Evolutionary conservation across 2,113 vertebrate species (phyloP).

Genomic region (Platichthys flesus): DNA sequence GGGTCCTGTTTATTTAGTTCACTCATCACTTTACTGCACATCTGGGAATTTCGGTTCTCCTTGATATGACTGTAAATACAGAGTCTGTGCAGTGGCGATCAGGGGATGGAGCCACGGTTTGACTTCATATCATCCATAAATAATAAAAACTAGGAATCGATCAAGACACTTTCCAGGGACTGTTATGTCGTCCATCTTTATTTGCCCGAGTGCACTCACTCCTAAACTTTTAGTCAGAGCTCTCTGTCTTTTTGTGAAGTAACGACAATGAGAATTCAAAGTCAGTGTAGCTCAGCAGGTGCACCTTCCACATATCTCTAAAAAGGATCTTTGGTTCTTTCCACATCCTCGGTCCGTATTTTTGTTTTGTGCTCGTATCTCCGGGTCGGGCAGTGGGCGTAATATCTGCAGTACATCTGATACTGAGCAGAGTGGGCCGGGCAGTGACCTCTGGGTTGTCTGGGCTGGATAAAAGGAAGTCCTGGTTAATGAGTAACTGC

Average conservation of each 20-base stretch:
- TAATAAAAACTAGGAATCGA: too few species aligned
- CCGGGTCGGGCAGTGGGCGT: not conserved
- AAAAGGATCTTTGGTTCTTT: not conserved
- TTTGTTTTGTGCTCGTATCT: not conserved
- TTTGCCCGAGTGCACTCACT: too few species aligned
- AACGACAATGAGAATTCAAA: slow-evolving; percentile 2
- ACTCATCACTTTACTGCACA: too few species aligned
- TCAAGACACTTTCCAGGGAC: too few species aligned
- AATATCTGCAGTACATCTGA: slow-evolving; percentile 2
- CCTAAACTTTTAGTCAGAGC: not conserved
- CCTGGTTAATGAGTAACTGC: slow-evolving; percentile 78
- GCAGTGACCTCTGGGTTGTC: slow-evolving; percentile 78
- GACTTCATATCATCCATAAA: too few species aligned
- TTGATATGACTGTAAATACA: too few species aligned
- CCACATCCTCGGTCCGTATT: not conserved
- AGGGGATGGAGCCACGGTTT: too few species aligned
- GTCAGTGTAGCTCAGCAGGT: not conserved
- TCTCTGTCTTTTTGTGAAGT: not conserved
- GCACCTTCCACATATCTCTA: not conserved
- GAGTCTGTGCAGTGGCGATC: too few species aligned
- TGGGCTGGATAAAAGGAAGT: slow-evolving; percentile 80
- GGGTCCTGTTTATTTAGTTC: too few species aligned
- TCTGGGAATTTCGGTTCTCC: too few species aligned
- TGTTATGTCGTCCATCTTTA: too few species aligned
- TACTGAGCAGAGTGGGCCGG: slow-evolving; percentile 51